phyloP scores from a whole-genome alignment of 2,113 vertebrate genomes.

The Neotragus pygmaeus region DNA sequence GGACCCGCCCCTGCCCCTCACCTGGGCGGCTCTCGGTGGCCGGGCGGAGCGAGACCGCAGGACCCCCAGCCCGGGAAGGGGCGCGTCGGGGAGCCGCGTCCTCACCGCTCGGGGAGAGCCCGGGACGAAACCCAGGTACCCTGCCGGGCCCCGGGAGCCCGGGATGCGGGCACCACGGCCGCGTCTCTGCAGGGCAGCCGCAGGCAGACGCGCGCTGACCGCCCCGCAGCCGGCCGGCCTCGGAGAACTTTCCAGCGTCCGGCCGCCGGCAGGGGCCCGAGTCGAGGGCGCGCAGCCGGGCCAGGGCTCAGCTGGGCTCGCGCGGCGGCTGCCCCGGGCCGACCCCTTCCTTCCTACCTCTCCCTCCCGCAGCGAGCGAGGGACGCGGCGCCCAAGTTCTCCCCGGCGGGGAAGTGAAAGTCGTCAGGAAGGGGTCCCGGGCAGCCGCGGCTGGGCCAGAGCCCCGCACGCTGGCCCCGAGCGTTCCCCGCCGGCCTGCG shows the following conservation, averaged over 20 bases:
- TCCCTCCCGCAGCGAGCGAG: background rate
- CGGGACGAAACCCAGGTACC: background rate
- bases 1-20: background rate
- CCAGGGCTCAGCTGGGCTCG: background rate
- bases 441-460: background rate
- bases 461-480: background rate
- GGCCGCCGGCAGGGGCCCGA: background rate
- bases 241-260: constrained; percentile 7
- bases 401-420: constrained; percentile 18
- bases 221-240: background rate
- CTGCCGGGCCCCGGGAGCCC: background rate
- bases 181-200: background rate
- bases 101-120: background rate
- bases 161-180: background rate
- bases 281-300: background rate
- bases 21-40: background rate
- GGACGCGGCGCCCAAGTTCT: background rate
- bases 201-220: background rate
- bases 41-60: accelerated
- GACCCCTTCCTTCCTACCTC: background rate
- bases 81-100: background rate
- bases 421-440: background rate
- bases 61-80: background rate
- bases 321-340: background rate
- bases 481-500: background rate